These are phyloP conservation scores for Drosophila falleni DNA, from an alignment of 2,888 invertebrate species.

Conservation along the genomic window DNA sequence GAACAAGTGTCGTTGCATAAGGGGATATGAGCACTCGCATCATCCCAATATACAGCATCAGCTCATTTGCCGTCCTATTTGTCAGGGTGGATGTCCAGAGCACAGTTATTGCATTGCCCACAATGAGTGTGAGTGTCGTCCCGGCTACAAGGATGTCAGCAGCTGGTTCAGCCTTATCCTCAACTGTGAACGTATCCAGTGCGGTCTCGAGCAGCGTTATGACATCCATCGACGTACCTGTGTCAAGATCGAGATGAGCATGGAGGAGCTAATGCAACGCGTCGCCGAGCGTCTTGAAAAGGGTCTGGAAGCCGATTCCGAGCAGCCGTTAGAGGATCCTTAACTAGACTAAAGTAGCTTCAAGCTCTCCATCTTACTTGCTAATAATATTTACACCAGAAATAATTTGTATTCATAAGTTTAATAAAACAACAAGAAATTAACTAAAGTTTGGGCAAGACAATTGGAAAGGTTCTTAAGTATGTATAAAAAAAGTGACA, in stretches of 20 bases:
- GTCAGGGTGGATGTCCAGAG: constrained; percentile 79
- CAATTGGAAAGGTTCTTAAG: too few species aligned
- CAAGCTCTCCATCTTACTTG: neutral
- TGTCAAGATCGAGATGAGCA: constrained; percentile 79
- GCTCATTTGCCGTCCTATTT: constrained; percentile 80
- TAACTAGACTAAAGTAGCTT: neutral
- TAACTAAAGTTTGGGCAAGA: too few species aligned
- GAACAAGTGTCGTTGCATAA: constrained; percentile 77
- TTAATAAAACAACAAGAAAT: constrained; percentile 12
- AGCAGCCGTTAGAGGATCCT: constrained; percentile 1
- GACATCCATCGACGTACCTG: constrained; percentile 68
- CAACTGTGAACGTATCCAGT: constrained; percentile 77
- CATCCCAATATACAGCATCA: constrained; percentile 69
- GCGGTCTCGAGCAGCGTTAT: constrained; percentile 78
- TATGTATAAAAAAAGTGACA: too few species aligned
- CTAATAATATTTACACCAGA: neutral
- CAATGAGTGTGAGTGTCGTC: constrained; percentile 83
- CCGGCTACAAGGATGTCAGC: constrained; percentile 83
- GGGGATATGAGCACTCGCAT: constrained; percentile 81
- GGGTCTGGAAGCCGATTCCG: constrained; percentile 50
- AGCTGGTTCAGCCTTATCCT: constrained; percentile 70
- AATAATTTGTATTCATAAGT: constrained; percentile 7
- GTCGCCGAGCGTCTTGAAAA: constrained; percentile 75
- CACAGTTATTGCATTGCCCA: constrained; percentile 81
- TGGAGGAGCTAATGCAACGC: constrained; percentile 82